Conservation (phyloP, 2,797 vertebrate species). For the Poliocrania exsul region DNA sequence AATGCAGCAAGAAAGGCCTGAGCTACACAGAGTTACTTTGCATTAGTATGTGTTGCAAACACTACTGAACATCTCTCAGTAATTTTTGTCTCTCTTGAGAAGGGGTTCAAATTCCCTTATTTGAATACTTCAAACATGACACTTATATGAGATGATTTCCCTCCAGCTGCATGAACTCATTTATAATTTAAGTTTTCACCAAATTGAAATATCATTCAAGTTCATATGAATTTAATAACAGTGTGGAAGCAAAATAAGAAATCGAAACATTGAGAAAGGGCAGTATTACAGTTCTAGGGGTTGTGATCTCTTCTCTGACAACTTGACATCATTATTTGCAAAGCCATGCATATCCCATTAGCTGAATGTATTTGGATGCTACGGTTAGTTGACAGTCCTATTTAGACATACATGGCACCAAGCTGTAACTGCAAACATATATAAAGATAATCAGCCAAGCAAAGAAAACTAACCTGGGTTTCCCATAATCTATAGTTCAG, state of each 20-base stretch:
- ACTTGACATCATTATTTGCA: conserved; percentile 48
- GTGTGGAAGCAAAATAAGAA: conserved; percentile 40
- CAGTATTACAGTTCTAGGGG: neutral
- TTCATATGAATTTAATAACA: conserved; percentile 57
- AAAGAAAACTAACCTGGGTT: neutral
- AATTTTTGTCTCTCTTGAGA: conserved; percentile 11
- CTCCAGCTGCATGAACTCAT: conserved; percentile 1
- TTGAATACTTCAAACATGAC: conserved; percentile 16
- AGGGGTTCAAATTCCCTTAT: neutral
- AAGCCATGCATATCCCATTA: neutral
- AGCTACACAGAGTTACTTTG: neutral
- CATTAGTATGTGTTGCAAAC: neutral
- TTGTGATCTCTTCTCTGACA: conserved; percentile 39
- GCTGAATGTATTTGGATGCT: conserved; percentile 26
- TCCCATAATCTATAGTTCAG: neutral
- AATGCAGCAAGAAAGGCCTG: neutral
- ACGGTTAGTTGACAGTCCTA: neutral
- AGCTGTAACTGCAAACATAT: neutral
- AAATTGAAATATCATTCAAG: conserved; percentile 54
- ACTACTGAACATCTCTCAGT: neutral
- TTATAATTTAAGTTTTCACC: conserved; percentile 53
- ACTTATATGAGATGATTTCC: conserved; percentile 42
- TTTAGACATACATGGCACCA: neutral
- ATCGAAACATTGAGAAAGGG: neutral
- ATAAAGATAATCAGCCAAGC: neutral